phyloP scores from a whole-genome alignment of 2,797 vertebrate genomes.

The Graptemys geographica region DNA sequence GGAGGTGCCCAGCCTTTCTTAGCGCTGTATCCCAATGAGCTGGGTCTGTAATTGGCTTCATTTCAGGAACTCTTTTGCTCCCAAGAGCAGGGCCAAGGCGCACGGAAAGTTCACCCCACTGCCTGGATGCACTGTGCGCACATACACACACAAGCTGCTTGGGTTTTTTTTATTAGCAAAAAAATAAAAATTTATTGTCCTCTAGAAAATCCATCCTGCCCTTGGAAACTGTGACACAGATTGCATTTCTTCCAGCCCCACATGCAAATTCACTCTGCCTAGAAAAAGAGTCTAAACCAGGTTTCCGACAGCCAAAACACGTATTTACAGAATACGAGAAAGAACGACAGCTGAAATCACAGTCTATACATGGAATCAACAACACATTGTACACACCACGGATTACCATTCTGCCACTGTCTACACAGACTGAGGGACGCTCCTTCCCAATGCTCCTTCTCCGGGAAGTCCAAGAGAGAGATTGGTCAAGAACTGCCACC shows the following conservation, averaged over 20 bases:
- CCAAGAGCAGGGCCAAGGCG: neutral
- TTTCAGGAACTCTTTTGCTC: neutral
- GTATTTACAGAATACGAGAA: slow-evolving; percentile 79
- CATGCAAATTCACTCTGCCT: slow-evolving; percentile 80
- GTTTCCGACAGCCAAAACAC: slow-evolving; percentile 80
- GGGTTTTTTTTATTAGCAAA: slow-evolving; percentile 76
- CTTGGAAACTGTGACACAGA: slow-evolving; percentile 78
- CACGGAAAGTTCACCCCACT: neutral
- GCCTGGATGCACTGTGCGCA: neutral
- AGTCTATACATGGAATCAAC: slow-evolving; percentile 81
- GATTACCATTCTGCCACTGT: slow-evolving; percentile 79
- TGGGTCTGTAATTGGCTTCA: neutral
- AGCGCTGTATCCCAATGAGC: neutral
- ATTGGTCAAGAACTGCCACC: slow-evolving; percentile 69
- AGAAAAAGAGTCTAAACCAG: slow-evolving; percentile 80
- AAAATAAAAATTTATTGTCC: slow-evolving; percentile 81
- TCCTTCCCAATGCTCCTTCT: slow-evolving; percentile 63
- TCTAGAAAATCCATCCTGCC: slow-evolving; percentile 77
- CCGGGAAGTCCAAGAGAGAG: slow-evolving; percentile 44
- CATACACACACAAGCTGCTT: slow-evolving; percentile 29
- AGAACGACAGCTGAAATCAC: slow-evolving; percentile 81
- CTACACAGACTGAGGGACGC: slow-evolving; percentile 69
- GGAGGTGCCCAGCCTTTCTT: neutral
- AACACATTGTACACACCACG: slow-evolving; percentile 78
- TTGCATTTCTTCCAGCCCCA: slow-evolving; percentile 77